A percentile compares a stretch with the other conserved stretches of the same genome.
Evolutionary conservation across 2,888 invertebrate genomes (phyloP).

Genomic region (Ceriagrion tenellum): DNA sequence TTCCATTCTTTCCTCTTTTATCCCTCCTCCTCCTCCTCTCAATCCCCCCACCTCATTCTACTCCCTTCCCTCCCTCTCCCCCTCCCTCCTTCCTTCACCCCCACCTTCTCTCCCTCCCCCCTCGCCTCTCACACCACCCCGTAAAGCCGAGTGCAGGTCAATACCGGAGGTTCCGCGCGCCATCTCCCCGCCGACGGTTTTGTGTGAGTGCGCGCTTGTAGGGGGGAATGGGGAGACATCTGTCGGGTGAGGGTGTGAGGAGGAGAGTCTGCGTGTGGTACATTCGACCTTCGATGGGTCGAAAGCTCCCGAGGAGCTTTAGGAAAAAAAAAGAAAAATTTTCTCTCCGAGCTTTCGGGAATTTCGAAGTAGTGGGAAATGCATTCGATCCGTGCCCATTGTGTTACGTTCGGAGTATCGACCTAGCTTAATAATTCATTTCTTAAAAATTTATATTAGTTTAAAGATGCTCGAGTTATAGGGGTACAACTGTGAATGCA

Average conservation of each 20-base stretch:
- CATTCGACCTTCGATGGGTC: too few species aligned
- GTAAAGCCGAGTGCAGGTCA: conserved; percentile 51
- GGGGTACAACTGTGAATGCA: too few species aligned
- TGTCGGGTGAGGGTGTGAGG: conserved; percentile 8
- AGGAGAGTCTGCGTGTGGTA: background rate
- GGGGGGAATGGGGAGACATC: conserved; percentile 34
- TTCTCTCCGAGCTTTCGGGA: too few species aligned
- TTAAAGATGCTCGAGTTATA: too few species aligned
- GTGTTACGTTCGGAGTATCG: too few species aligned
- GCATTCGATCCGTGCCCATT: too few species aligned
- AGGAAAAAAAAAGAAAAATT: too few species aligned
- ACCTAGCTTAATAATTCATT: too few species aligned
- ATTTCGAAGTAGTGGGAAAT: too few species aligned
- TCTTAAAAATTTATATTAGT: too few species aligned
- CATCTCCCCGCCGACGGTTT: conserved; percentile 38
- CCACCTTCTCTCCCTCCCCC: background rate
- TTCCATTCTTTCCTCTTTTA: background rate
- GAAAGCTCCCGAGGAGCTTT: too few species aligned
- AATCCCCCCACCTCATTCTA: background rate
- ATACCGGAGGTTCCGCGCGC: conserved; percentile 38
- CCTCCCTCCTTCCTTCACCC: background rate
- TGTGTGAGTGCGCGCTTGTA: conserved; percentile 30
- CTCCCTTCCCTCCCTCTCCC: background rate
- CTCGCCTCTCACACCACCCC: background rate
- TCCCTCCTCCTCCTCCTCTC: background rate